These are phyloP conservation scores for Barbus barbus DNA, from an alignment of 2,113 vertebrate genomes.

Conservation along the genomic window DNA sequence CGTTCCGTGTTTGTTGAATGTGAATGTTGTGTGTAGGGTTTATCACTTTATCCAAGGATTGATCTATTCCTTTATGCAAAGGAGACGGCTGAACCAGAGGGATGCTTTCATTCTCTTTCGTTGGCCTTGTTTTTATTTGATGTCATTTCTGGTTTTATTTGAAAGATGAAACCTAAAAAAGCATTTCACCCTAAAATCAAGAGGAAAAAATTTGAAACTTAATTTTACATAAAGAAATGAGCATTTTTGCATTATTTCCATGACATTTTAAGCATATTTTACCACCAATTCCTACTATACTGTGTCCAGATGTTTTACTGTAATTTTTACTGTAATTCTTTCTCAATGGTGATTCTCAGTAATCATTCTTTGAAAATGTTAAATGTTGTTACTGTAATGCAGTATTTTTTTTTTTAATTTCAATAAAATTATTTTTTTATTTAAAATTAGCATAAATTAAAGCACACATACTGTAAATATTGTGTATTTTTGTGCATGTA, in stretches of 20 bases:
- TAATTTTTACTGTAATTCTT: background rate
- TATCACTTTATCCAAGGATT: slow-evolving; percentile 42
- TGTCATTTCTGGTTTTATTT: background rate
- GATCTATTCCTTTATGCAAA: slow-evolving; percentile 57
- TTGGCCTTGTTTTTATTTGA: background rate
- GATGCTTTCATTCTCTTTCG: slow-evolving; percentile 35
- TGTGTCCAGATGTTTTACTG: background rate
- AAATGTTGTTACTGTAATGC: background rate
- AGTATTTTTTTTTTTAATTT: background rate
- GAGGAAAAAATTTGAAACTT: background rate
- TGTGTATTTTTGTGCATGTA: too few relatives aligned
- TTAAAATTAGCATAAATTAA: too few relatives aligned
- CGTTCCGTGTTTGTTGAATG: slow-evolving; percentile 51
- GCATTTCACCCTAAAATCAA: background rate
- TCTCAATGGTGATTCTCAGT: background rate
- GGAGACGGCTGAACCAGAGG: slow-evolving; percentile 23
- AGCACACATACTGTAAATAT: too few relatives aligned
- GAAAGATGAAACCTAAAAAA: background rate
- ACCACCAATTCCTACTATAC: background rate
- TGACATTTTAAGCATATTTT: background rate
- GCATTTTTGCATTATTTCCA: background rate
- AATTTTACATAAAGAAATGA: background rate
- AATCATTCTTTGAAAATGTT: background rate
- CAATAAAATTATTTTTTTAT: background rate
- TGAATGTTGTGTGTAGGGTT: slow-evolving; percentile 51